A percentile compares a stretch with the other conserved stretches of the same genome.
phyloP scores from a whole-genome alignment of 2,888 invertebrate species.

The Meloe dianella region DNA sequence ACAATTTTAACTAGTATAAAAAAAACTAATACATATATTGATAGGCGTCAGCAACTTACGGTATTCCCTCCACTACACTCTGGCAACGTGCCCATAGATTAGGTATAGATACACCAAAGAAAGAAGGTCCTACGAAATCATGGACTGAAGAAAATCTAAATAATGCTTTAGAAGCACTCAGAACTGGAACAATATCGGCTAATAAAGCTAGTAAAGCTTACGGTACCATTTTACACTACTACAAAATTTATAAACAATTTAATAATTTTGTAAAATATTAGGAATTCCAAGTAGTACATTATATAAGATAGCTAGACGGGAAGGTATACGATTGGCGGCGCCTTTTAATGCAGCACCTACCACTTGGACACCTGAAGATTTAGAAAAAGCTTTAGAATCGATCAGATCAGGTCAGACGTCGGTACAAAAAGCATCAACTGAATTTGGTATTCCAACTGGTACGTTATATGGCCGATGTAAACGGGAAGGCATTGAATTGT shows the following conservation, averaged over 20 bases:
- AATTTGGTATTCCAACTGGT: conserved; percentile 88
- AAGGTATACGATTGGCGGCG: conserved; percentile 86
- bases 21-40: conserved; percentile 25
- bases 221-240: conserved; percentile 57
- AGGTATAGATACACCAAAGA: conserved; percentile 91
- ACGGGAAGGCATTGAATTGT: conserved; percentile 86
- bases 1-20: conserved; percentile 9
- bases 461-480: conserved; percentile 89
- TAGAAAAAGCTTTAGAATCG: conserved; percentile 80
- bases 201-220: conserved; percentile 92
- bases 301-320: conserved; percentile 89
- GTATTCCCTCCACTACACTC: conserved; percentile 88
- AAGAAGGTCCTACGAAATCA: conserved; percentile 84
- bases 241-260: not conserved
- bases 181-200: conserved; percentile 86
- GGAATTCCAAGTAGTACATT: conserved; percentile 89
- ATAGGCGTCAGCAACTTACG: conserved; percentile 81
- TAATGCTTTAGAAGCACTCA: conserved; percentile 79
- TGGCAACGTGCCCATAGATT: conserved; percentile 90
- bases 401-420: conserved; percentile 81
- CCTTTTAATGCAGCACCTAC: conserved; percentile 92
- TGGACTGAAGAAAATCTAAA: conserved; percentile 88
- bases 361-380: conserved; percentile 84
- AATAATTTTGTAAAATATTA: conserved; percentile 43
- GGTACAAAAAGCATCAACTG: conserved; percentile 85